Evolutionary conservation across 2,888 invertebrate species (phyloP).

Genomic region (Zhuqinia jingwanae): DNA sequence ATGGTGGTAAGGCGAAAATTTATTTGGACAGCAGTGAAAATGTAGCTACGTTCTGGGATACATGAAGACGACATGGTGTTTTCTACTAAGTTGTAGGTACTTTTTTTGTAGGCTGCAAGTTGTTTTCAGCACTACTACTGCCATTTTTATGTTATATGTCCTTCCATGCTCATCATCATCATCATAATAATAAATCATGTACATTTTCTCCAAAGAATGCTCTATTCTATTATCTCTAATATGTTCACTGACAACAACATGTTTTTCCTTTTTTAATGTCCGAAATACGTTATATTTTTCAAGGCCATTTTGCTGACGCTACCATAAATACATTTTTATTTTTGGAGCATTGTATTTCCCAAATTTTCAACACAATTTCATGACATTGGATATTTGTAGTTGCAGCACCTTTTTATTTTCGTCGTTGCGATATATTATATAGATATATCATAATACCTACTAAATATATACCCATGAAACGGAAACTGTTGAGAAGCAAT

Average conservation of each 20-base stretch:
- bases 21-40: slow-evolving; percentile 34
- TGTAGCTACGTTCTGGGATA: not conserved
- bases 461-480: too few species aligned
- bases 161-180: not conserved
- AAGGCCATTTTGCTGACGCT: too few species aligned
- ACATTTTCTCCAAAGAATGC: not conserved
- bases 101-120: not conserved
- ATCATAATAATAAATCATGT: not conserved
- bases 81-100: not conserved
- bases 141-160: not conserved
- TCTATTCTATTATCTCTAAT: slow-evolving; percentile 2
- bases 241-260: slow-evolving; percentile 43
- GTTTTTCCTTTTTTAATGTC: slow-evolving; percentile 49
- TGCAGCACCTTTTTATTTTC: too few species aligned
- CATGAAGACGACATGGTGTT: not conserved
- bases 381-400: too few species aligned
- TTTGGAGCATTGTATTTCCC: too few species aligned
- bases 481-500: too few species aligned
- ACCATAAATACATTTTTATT: too few species aligned
- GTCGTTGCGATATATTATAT: too few species aligned
- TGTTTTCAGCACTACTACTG: not conserved
- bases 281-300: slow-evolving; percentile 33
- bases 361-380: too few species aligned
- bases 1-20: slow-evolving; percentile 3
- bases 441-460: too few species aligned